These are phyloP conservation scores for Bungarus multicinctus DNA, from an alignment of 2,113 vertebrate species.

Conservation along the genomic window DNA sequence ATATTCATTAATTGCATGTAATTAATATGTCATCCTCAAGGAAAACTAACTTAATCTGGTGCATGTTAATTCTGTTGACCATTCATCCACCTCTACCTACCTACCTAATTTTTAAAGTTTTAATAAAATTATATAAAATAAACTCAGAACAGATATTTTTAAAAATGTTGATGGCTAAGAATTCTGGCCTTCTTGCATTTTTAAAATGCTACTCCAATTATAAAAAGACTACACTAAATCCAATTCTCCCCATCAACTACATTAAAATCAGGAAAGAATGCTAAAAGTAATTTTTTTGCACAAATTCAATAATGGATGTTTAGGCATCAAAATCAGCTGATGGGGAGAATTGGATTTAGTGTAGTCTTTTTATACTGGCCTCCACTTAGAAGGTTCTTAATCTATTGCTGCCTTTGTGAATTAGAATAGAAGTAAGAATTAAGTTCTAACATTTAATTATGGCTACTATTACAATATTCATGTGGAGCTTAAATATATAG, in stretches of 20 bases:
- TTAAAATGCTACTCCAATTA: not conserved
- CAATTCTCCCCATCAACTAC: not conserved
- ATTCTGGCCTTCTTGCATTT: not conserved
- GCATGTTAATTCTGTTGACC: too few relatives aligned
- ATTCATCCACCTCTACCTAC: too few relatives aligned
- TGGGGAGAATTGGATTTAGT: too few relatives aligned
- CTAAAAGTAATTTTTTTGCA: not conserved
- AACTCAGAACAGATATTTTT: not conserved
- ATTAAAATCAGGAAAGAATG: not conserved
- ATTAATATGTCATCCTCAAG: not conserved
- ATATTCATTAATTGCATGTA: not conserved
- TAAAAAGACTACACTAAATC: not conserved
- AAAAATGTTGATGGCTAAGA: not conserved
- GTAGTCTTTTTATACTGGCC: too few relatives aligned
- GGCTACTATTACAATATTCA: not conserved
- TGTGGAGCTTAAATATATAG: not conserved
- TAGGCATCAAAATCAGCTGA: not conserved
- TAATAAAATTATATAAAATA: not conserved
- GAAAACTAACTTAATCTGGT: not conserved
- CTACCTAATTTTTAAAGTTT: not conserved
- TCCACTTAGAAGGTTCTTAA: not conserved
- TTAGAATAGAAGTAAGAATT: not conserved
- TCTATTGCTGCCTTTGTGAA: not conserved
- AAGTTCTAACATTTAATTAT: not conserved
- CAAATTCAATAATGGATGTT: not conserved